Evolutionary conservation across 2,113 vertebrate genomes (phyloP), one percentile per base, ranked within the genome.

Genomic region (Pelobates fuscus): DNA sequence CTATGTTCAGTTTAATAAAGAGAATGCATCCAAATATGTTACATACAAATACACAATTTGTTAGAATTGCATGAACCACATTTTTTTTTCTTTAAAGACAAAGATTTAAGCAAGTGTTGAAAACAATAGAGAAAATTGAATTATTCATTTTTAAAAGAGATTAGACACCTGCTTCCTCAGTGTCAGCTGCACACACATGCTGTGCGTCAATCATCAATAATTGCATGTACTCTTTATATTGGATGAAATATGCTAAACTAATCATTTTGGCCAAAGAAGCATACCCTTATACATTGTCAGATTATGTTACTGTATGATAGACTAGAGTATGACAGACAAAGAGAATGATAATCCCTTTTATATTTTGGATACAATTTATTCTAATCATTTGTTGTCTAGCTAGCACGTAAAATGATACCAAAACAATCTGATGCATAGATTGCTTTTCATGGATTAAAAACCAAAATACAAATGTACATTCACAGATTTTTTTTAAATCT

Each of bases 101-200:
- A 52, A 29, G 8, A 46, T 52, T 24, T 64, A 20, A 49, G 21
- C 52, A 41, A 63, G 54, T 30, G 54, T 49, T 59, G 24, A n/a
- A 18, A 49, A 29, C 14, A 15, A 21, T 18, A 58, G 21, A 27
- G 30, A 25, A 55, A 26, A 27, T 73, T n/a, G n/a, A n/a, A 64
- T 67, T 67, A 65, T 59, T 67, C 18, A 57, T 43, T 60, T 75
- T 43, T 25, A 27, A 41, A n/a, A 55, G 49, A 67, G 54, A 67
- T 46, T 67, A 67, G 72, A 67, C 72, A 75, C 52, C 72, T 67
- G 63, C 32, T 67, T 23, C 63, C 54, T 26, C 32, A 26, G 62
- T 66, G 63, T 29, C 63, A 66, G 63, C 54, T 59, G 54, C 8
- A 46, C 11, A 25, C 72, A 67, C 52, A 75, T 59, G 72, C 63